Conservation (phyloP, 2,797 vertebrate genomes). For the Masticophis lateralis region DNA sequence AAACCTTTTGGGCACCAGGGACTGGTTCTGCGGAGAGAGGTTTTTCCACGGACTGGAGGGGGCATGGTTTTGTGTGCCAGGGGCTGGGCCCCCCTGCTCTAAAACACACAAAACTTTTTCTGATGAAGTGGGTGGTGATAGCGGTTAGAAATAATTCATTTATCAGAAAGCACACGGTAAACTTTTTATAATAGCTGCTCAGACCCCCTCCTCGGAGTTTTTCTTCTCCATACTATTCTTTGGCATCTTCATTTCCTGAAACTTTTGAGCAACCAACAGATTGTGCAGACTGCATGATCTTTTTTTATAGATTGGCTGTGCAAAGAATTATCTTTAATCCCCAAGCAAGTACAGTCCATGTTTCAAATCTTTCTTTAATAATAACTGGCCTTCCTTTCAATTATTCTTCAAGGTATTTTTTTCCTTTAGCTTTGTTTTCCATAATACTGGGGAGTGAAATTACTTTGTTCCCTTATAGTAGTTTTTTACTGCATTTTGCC, state of each 20-base stretch:
- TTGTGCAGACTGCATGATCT: not conserved
- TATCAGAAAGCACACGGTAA: not conserved
- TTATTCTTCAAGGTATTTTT: not conserved
- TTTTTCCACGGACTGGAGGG: too few relatives aligned
- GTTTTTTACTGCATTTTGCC: not conserved
- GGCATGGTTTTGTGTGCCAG: too few relatives aligned
- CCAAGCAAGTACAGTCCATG: not conserved
- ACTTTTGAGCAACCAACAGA: not conserved
- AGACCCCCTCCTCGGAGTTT: not conserved
- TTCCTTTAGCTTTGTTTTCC: not conserved
- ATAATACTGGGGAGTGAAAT: not conserved
- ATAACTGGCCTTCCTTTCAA: not conserved
- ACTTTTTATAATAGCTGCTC: not conserved
- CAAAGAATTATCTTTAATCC: not conserved
- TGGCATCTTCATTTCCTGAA: not conserved
- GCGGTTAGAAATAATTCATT: not conserved
- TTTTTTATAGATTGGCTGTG: not conserved
- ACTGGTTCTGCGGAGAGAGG: too few relatives aligned
- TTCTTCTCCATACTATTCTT: not conserved
- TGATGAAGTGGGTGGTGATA: not conserved
- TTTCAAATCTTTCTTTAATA: not conserved
- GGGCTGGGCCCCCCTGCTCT: not conserved
- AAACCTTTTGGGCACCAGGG: too few relatives aligned
- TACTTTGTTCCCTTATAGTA: not conserved
- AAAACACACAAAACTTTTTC: not conserved